These are phyloP conservation scores for Gopherus flavomarginatus DNA, from an alignment of 2,113 vertebrate species.

Conservation along the genomic window DNA sequence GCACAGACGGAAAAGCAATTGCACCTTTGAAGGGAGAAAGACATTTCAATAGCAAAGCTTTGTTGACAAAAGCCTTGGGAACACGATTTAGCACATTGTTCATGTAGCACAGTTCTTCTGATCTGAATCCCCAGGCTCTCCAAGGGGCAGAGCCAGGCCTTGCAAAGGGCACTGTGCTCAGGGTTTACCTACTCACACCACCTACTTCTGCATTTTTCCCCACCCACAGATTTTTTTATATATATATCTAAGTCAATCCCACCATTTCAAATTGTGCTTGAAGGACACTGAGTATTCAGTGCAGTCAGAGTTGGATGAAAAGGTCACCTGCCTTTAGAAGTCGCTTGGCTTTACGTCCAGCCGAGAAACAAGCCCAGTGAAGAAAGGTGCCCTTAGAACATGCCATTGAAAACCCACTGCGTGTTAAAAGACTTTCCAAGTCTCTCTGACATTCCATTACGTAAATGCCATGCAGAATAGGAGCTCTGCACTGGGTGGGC, in stretches of 20 bases:
- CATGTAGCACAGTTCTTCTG: fast-evolving
- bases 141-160: background rate
- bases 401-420: background rate
- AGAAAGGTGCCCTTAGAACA: background rate
- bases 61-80: background rate
- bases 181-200: background rate
- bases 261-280: background rate
- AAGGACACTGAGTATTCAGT: fast-evolving
- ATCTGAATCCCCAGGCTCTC: background rate
- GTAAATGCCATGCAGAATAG: background rate
- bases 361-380: background rate
- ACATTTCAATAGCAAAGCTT: fast-evolving
- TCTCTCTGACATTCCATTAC: background rate
- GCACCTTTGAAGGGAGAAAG: background rate
- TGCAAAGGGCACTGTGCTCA: fast-evolving
- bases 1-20: background rate
- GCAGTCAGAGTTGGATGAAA: background rate
- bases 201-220: background rate
- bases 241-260: background rate
- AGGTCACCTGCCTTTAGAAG: fast-evolving
- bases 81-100: background rate
- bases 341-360: fast-evolving
- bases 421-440: background rate
- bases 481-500: background rate
- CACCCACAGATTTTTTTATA: background rate